A percentile compares a stretch with the other conserved stretches of the same genome.
Evolutionary conservation across 2,113 vertebrate genomes (phyloP).

Genomic region (Notarius quadriscutis): DNA sequence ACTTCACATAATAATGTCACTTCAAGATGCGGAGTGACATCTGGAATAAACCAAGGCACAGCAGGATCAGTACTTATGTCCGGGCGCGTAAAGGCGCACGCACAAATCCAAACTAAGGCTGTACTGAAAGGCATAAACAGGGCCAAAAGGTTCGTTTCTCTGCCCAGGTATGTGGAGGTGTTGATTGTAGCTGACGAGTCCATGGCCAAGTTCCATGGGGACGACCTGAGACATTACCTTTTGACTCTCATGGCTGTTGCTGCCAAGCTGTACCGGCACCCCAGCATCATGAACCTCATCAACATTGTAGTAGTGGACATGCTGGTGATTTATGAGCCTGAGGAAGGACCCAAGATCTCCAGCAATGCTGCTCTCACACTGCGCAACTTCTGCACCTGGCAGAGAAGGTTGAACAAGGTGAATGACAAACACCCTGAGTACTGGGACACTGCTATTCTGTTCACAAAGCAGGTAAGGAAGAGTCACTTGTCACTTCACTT

Average conservation of each 20-base stretch:
- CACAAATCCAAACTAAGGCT: conserved; percentile 62
- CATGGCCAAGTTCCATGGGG: conserved; percentile 93
- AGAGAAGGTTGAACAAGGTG: conserved; percentile 95
- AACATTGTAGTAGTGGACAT: conserved; percentile 92
- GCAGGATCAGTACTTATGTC: conserved; percentile 81
- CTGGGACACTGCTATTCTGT: conserved; percentile 97
- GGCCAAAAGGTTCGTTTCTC: conserved; percentile 87
- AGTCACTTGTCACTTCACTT: neutral
- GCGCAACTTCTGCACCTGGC: conserved; percentile 96
- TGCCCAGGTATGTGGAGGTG: conserved; percentile 92
- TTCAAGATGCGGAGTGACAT: conserved; percentile 86
- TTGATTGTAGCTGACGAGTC: conserved; percentile 93
- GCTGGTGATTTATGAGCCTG: conserved; percentile 83
- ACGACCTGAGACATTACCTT: conserved; percentile 90
- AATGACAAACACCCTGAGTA: conserved; percentile 95
- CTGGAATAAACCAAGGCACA: conserved; percentile 73
- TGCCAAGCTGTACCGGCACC: conserved; percentile 89
- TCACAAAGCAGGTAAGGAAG: conserved; percentile 92
- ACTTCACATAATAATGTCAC: conserved; percentile 65
- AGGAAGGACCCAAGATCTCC: conserved; percentile 90
- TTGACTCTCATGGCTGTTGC: conserved; percentile 93
- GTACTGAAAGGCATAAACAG: conserved; percentile 65
- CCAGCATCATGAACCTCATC: conserved; percentile 92
- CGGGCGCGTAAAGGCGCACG: conserved; percentile 61
- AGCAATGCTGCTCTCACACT: conserved; percentile 94